Base-by-base conservation (phyloP, 2,888 invertebrate genomes). In the Caenorhabditis doughertyi region DNA sequence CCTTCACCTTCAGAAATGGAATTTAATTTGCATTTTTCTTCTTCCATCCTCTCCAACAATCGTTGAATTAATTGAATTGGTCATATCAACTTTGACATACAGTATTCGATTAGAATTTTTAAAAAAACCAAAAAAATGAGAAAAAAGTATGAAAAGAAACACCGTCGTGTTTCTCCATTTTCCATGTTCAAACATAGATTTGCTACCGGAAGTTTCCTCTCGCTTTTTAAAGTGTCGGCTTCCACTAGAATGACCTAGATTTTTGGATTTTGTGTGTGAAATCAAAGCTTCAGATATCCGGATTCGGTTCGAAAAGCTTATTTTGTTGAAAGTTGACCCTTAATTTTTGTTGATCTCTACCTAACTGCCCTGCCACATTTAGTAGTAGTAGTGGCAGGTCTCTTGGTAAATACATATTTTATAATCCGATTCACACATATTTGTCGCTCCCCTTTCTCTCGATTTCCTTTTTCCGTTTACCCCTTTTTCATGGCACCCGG, bases 231-330 rank as follows among this genome's bases (percentile, higher is more conserved):
- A n/a, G 32, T 65, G 29, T 53, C n/a, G n/a, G 9, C 55, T 70
- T 70, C 44, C 56, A 55, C 56, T 55, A 56, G 70, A 70, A 18
- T 70, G 58, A 47, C 58, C 70, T 29, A 70, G 23, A 70, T 70
- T 49, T 65, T 47, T 1, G 44, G 44, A 18, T 27, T 56, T 55
- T n/a, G 55, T 27, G 5, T 55, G n/a, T 11, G 11, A 7, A 53
- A 25, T 23, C 3, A 23, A 35, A 9, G 9, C 9, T 9, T 35
- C 35, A 7, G 35, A 35, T 7, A 35, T 9, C 9, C 9, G 7
- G 35, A 35, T 35, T 9, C 35, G 35, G 35, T 9, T 7, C 35
- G 5, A 7, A 32, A 32, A 7, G 4, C 32, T 7, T 4, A 32
- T 7, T 32, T 32, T 4, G 4, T 32, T 9, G 9, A 32, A 32